Percentiles rank a stretch among this genome's conserved stretches.
phyloP scores from a whole-genome alignment of 2,888 invertebrate genomes.

The Ctenicera cuprea region DNA sequence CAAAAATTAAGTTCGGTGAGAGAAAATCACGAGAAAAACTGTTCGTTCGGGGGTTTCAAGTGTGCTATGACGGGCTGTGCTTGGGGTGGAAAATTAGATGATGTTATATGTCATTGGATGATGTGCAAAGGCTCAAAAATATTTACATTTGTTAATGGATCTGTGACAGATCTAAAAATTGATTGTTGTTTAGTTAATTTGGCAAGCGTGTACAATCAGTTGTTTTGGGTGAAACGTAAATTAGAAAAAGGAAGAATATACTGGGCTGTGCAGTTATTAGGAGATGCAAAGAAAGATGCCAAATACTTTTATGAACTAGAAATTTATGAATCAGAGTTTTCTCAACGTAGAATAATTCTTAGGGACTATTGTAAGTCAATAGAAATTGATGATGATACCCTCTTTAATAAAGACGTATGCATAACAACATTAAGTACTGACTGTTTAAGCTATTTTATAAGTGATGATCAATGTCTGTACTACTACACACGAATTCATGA shows the following conservation, averaged over 20 bases:
- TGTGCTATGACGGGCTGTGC: slow-evolving; percentile 59
- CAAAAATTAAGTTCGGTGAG: slow-evolving; percentile 51
- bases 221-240: slow-evolving; percentile 62
- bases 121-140: too few relatives aligned
- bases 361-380: slow-evolving; percentile 60
- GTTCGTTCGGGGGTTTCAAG: slow-evolving; percentile 56
- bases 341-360: slow-evolving; percentile 52
- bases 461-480: slow-evolving; percentile 56
- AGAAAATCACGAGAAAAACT: slow-evolving; percentile 58
- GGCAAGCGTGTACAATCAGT: slow-evolving; percentile 55
- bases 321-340: slow-evolving; percentile 55
- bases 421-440: slow-evolving; percentile 52
- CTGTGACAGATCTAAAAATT: slow-evolving; percentile 57
- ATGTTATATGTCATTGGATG: slow-evolving; percentile 58
- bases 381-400: slow-evolving; percentile 53
- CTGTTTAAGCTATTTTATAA: slow-evolving; percentile 53
- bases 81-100: slow-evolving; percentile 58
- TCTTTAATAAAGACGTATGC: slow-evolving; percentile 54
- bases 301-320: slow-evolving; percentile 60
- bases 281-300: slow-evolving; percentile 54
- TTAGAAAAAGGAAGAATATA: slow-evolving; percentile 54
- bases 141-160: slow-evolving; percentile 52
- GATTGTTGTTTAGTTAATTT: slow-evolving; percentile 59
- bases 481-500: slow-evolving; percentile 60
- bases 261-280: slow-evolving; percentile 60